A percentile compares a stretch with the other conserved stretches of the same genome.
These are phyloP conservation scores for Procavia capensis DNA, from an alignment of 2,113 vertebrate species.

Conservation along the genomic window DNA sequence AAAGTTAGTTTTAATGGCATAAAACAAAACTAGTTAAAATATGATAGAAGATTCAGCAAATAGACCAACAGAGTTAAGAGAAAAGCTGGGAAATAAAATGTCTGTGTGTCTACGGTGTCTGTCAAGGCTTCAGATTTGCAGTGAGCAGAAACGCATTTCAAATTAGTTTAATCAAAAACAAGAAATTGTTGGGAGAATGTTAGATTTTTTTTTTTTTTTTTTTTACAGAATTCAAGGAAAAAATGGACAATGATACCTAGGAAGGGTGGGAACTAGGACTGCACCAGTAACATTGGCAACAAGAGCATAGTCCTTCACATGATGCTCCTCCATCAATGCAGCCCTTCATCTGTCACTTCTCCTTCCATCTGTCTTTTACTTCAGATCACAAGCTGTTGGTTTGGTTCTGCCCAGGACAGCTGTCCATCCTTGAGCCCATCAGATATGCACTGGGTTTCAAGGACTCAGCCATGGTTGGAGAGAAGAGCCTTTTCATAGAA, in stretches of 20 bases:
- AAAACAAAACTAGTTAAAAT: background rate
- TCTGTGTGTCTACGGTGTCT: background rate
- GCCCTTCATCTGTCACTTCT: background rate
- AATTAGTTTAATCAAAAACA: background rate
- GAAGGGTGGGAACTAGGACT: background rate
- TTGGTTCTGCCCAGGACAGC: background rate
- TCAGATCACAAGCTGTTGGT: background rate
- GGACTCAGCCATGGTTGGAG: background rate
- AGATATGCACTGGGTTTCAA: background rate
- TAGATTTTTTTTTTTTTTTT: background rate
- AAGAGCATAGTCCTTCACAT: background rate
- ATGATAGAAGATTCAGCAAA: background rate
- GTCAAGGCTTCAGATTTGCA: background rate
- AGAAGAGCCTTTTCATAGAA: background rate
- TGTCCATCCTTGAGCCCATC: background rate
- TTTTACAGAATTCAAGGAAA: background rate
- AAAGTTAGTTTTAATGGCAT: background rate
- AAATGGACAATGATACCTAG: background rate
- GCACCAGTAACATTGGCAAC: fast-evolving
- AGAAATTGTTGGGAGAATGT: background rate
- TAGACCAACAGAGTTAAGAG: background rate
- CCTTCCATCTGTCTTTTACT: background rate
- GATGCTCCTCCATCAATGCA: background rate
- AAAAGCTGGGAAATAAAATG: background rate
- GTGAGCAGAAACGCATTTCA: background rate